Base-by-base conservation (phyloP, 2,888 invertebrate species). In the Masnerella sp. region DNA sequence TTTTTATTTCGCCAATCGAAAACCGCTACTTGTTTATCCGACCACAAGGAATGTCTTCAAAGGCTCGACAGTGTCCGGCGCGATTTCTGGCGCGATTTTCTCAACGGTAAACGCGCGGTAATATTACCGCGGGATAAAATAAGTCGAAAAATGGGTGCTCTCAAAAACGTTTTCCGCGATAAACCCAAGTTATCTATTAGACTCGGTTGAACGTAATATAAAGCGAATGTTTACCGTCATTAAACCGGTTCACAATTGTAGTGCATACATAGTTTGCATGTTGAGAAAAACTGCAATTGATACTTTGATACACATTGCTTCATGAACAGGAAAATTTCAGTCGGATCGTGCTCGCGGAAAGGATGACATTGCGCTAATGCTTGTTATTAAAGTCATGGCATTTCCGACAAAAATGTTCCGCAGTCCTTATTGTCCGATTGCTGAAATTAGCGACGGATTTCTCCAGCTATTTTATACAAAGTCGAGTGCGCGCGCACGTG, bases 181-280 rank as follows among this genome's bases (percentile, higher is more conserved):
- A n/a, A n/a, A n/a, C n/a, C n/a, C n/a, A n/a, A n/a, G n/a, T n/a
- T n/a, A n/a, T n/a, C n/a, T n/a, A n/a, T n/a, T n/a, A n/a, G 25
- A 25, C 7, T 25, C 4, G 4, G 25, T 25, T 7, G 8, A 32
- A 32, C 14, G 38, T 14, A 14, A 38, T 38, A 38, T 42, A 11
- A 42, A 20, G 2, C 20, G 20, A 42, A 42, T 20, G 20, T 20
- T 42, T 11, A 54, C 45, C 45, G 45, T 54, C 43, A 64, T 64
- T 38, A 52, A 64, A 54, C 64, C 52, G 64, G 64, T 64, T 64
- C 36, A 34, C 18, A 45, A 45, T 64, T 36, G 45, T 43, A 43
- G 28, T 15, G 52, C 34, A 45, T 22, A 54, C 54, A 52, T 45
- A 54, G 64, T 64, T 54, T 54, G 34, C 36, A 36, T 43, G 40